Percentiles rank a stretch among this genome's conserved stretches.
Conservation (phyloP, 2,888 invertebrate species). For the Lasioglossum pauxillum region DNA sequence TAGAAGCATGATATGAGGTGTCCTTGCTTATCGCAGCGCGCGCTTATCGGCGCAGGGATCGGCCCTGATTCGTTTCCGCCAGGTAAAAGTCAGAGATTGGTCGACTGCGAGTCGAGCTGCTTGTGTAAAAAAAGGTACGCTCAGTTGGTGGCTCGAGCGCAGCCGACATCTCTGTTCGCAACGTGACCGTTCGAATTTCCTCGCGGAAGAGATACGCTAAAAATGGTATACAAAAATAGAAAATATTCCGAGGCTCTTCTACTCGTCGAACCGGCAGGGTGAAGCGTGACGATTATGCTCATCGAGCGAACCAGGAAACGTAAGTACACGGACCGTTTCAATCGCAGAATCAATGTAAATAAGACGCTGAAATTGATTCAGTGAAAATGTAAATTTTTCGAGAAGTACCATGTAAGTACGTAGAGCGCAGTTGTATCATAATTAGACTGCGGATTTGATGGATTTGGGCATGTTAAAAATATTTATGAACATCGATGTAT, state of each 20-base stretch:
- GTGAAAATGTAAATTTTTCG: not conserved
- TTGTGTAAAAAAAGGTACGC: conserved; percentile 40
- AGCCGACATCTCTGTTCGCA: not conserved
- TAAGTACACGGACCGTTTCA: not conserved
- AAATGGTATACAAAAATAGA: conserved; percentile 55
- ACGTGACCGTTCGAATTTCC: conserved; percentile 21
- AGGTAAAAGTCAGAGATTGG: not conserved
- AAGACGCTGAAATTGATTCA: not conserved
- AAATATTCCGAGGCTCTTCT: conserved; percentile 36
- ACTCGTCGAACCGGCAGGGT: conserved; percentile 2
- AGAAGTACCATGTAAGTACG: not conserved
- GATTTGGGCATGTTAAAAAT: too few species aligned
- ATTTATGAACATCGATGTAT: too few species aligned
- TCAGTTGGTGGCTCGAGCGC: conserved; percentile 14
- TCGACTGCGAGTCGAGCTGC: conserved; percentile 14
- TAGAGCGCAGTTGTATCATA: not conserved
- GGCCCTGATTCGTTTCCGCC: conserved; percentile 3
- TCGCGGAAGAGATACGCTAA: conserved; percentile 33
- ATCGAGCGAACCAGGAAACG: not conserved
- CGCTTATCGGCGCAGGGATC: conserved; percentile 25
- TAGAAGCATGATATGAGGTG: conserved; percentile 78
- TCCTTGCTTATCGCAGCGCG: conserved; percentile 71
- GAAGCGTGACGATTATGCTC: not conserved
- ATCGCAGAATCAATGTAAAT: not conserved
- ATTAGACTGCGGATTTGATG: too few species aligned